Base-by-base conservation (phyloP, 2,888 invertebrate species). In the Unio pictorum region DNA sequence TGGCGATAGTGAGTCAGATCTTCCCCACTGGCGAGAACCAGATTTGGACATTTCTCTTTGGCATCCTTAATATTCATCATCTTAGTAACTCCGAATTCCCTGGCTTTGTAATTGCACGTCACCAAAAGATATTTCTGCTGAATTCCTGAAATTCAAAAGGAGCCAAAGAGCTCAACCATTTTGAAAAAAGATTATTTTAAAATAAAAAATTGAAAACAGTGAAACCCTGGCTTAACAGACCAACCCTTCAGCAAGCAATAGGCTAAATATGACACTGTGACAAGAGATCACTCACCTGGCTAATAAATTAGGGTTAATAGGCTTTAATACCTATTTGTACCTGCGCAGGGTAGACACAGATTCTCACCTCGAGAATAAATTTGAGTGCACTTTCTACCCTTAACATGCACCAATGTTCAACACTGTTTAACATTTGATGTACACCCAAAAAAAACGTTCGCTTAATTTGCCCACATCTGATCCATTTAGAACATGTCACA, bases 121-220 rank as follows among this genome's bases (percentile, higher is more conserved):
- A 96, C 95, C 15, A 96, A 93, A 71, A 94, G 92, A 89, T 94
- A 94, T 88, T 96, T 95, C 90, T 96, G 96, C 89, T 95, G 94
- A 57, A 96, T 93, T 67, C 95, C 96, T 87, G 66, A 15, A 68
- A 66, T 20, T 45, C 45, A 20, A 57, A 20, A 26, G 6, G 26
- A 60, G 62, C 20, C 23, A 5, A 61, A 64, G 17, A 23, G 26
- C 54, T 45, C 7, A n/a, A 56, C n/a, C 17, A 30, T 28, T 62
- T 34, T 62, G 18, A n/a, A 20, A 23, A 62, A 62, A 20, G 34
- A 6, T 2, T 28, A 8, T 23, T 17, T 62, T 20, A 26, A 30
- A 30, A 23, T 62, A 23, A 23, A n/a, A 23, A 62, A 17, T 3
- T 34, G 23, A 62, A 45, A 11, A 18, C 45, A 55, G 45, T 28